phyloP scores from a whole-genome alignment of 37 sponge, comb jelly and placozoan genomes.

The Oopsacas minuta region DNA sequence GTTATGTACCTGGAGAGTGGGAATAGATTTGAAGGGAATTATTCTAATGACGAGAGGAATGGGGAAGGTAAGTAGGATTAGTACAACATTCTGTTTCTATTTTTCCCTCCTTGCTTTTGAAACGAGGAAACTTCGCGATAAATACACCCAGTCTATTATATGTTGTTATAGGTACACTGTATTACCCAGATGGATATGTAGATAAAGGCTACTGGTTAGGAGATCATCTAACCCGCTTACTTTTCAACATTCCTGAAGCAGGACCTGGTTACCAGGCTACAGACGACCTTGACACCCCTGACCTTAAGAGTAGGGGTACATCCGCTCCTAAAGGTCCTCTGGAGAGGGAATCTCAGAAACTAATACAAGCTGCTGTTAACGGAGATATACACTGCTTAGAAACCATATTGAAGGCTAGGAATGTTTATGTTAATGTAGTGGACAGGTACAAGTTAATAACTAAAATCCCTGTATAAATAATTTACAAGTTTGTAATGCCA shows the following conservation, averaged over 20 bases:
- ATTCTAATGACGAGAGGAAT: slow-evolving; percentile 31
- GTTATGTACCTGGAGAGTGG: slow-evolving; percentile 46
- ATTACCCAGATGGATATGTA: slow-evolving; percentile 40
- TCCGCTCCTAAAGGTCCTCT: slow-evolving; percentile 35
- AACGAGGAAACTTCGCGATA: background rate
- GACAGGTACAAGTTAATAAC: slow-evolving; percentile 31
- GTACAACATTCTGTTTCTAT: no score
- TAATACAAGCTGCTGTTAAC: slow-evolving; percentile 42
- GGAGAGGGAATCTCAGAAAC: slow-evolving; percentile 54
- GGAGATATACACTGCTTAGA: slow-evolving; percentile 19
- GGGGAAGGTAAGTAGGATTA: slow-evolving; percentile 64
- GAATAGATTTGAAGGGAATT: slow-evolving; percentile 46
- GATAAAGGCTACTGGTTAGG: slow-evolving; percentile 74
- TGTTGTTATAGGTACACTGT: slow-evolving; percentile 15
- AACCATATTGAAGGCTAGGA: slow-evolving; percentile 29
- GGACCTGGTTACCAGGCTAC: background rate
- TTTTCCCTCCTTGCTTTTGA: no score
- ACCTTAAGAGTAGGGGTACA: slow-evolving; percentile 24
- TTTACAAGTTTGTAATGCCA: background rate
- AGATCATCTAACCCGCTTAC: slow-evolving; percentile 39
- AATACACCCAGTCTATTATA: background rate
- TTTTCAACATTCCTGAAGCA: slow-evolving; percentile 37
- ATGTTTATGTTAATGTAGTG: slow-evolving; percentile 45
- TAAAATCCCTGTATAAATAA: background rate
- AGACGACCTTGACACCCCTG: slow-evolving; percentile 23